Conservation (phyloP, 2,113 vertebrate species). For the Sprattus sprattus region DNA sequence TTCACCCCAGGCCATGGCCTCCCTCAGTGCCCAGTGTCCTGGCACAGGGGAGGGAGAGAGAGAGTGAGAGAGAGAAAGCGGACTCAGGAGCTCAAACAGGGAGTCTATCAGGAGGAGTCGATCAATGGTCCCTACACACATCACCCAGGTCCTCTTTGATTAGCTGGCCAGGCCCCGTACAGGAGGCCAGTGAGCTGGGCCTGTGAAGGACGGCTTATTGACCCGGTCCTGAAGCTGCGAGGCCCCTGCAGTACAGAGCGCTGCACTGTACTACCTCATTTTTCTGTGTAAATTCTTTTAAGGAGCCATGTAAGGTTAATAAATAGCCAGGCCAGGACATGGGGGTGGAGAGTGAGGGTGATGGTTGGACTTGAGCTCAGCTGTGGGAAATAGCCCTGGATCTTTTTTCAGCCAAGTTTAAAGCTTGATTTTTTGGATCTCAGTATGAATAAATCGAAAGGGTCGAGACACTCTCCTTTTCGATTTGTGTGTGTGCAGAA, state of each 20-base stretch:
- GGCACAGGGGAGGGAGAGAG: neutral
- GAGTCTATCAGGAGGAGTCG: slow-evolving; percentile 19
- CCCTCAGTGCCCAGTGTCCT: neutral
- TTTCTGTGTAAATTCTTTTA: slow-evolving; percentile 41
- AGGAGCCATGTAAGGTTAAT: slow-evolving; percentile 40
- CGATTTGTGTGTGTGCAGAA: neutral
- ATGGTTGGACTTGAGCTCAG: neutral
- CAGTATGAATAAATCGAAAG: neutral
- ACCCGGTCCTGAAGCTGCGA: slow-evolving; percentile 26
- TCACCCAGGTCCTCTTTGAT: slow-evolving; percentile 44
- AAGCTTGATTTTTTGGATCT: neutral
- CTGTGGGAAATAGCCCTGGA: neutral
- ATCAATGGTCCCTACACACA: slow-evolving; percentile 35
- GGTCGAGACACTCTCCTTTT: neutral
- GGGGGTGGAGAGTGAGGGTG: neutral
- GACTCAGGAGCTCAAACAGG: neutral
- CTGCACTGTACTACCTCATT: slow-evolving; percentile 33
- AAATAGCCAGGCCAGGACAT: slow-evolving; percentile 23
- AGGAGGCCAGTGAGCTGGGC: slow-evolving; percentile 29
- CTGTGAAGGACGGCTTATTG: slow-evolving; percentile 37
- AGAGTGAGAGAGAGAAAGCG: neutral
- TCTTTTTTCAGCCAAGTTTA: neutral
- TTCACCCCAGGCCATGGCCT: neutral
- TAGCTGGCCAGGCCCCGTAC: slow-evolving; percentile 29
- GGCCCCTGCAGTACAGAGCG: slow-evolving; percentile 25